Conservation (phyloP, 2,888 invertebrate genomes). For the Drosophila quasianomalipes region DNA sequence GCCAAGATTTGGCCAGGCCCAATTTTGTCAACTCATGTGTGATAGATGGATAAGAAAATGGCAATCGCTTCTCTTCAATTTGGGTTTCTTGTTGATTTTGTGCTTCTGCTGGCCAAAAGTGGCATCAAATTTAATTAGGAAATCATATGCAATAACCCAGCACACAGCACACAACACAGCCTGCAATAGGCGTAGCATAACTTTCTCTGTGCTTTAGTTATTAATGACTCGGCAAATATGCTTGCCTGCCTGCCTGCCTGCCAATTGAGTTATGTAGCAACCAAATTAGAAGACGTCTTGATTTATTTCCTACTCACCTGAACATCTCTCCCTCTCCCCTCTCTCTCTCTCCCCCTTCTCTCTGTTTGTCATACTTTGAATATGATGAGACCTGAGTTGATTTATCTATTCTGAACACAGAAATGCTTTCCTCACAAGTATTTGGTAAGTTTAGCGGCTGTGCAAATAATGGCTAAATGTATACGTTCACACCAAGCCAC, state of each 20-base stretch:
- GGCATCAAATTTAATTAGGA: constrained; percentile 68
- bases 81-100: constrained; percentile 34
- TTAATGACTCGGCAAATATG: constrained; percentile 68
- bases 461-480: constrained; percentile 1
- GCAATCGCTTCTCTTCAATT: constrained; percentile 32
- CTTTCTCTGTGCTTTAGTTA: constrained; percentile 37
- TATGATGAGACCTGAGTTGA: constrained; percentile 51
- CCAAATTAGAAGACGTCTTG: constrained; percentile 45
- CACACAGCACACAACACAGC: neutral
- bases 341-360: neutral
- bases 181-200: constrained; percentile 2
- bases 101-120: constrained; percentile 28
- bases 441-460: constrained; percentile 15
- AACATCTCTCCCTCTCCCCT: neutral
- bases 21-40: constrained; percentile 49
- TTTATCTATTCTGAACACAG: constrained; percentile 43
- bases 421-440: constrained; percentile 1
- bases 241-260: constrained; percentile 15
- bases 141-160: constrained; percentile 36
- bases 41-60: constrained; percentile 50
- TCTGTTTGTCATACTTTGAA: neutral
- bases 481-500: neutral
- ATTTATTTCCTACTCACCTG: constrained; percentile 43
- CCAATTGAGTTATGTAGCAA: constrained; percentile 52
- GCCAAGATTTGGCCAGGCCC: constrained; percentile 5